Evolutionary conservation across 1,140 invertebrate genomes (phyloP).

Genomic region (Chrysopa pallens): DNA sequence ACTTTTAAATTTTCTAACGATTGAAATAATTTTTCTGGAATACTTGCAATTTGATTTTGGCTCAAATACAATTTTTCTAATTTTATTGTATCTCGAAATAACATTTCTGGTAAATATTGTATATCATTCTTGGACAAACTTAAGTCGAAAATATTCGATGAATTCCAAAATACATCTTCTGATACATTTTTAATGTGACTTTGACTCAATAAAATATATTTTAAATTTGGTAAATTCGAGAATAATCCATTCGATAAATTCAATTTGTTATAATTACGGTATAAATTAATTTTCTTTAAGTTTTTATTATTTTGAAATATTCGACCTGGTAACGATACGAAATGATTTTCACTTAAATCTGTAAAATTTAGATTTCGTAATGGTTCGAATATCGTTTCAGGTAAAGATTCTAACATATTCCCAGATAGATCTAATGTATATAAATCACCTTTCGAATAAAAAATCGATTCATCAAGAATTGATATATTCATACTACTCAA

Average conservation of each 20-base stretch:
- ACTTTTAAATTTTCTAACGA: no score
- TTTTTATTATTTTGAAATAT: slow-evolving; percentile 32
- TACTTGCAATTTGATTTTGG: slow-evolving; percentile 1
- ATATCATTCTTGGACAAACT: slow-evolving; percentile 20
- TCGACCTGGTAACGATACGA: slow-evolving; percentile 33
- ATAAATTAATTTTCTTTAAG: slow-evolving; percentile 31
- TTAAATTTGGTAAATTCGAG: slow-evolving; percentile 30
- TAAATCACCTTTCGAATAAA: background rate
- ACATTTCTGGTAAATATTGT: background rate
- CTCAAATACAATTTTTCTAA: slow-evolving; percentile 1
- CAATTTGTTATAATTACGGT: slow-evolving; percentile 30
- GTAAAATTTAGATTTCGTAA: slow-evolving; percentile 30
- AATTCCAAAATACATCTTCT: slow-evolving; percentile 34
- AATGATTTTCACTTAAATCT: slow-evolving; percentile 38
- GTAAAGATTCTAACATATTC: background rate
- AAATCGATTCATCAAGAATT: background rate
- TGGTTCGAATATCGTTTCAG: slow-evolving; percentile 1
- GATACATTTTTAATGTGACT: slow-evolving; percentile 20
- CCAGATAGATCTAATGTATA: background rate
- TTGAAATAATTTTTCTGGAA: background rate
- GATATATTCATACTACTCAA: background rate
- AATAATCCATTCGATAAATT: slow-evolving; percentile 34
- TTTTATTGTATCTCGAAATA: no score
- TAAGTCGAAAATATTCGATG: slow-evolving; percentile 29
- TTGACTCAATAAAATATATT: slow-evolving; percentile 28